phyloP scores from a whole-genome alignment of 2,113 vertebrate genomes.

The Megaceryle torquata region DNA sequence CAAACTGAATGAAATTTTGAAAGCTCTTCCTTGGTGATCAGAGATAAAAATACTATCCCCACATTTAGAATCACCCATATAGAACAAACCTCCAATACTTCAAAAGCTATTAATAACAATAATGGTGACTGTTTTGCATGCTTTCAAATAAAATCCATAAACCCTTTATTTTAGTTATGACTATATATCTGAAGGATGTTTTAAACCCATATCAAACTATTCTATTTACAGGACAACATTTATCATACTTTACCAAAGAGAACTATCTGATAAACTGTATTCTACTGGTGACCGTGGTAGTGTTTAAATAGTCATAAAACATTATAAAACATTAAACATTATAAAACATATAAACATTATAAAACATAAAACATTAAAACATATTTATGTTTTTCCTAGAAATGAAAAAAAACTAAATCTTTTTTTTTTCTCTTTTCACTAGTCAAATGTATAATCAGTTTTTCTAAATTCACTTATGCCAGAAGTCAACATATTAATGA shows the following conservation, averaged over 20 bases:
- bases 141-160: neutral
- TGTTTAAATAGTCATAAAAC: neutral
- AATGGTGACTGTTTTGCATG: neutral
- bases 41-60: neutral
- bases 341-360: too few species aligned
- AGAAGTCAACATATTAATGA: neutral
- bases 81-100: neutral
- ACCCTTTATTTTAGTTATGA: neutral
- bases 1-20: neutral
- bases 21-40: neutral
- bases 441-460: neutral
- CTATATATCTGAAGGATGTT: neutral
- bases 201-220: neutral
- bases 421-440: neutral
- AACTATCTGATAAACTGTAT: neutral
- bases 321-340: too few species aligned
- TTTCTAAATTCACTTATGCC: neutral
- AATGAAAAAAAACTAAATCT: neutral
- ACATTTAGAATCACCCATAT: neutral
- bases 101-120: neutral
- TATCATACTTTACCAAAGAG: neutral
- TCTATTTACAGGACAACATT: neutral
- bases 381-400: neutral
- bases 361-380: too few species aligned
- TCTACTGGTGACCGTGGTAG: neutral